A percentile compares a stretch with the other conserved stretches of the same genome.
Conservation (phyloP, 2,888 invertebrate species). For the Tortricodes alternella region DNA sequence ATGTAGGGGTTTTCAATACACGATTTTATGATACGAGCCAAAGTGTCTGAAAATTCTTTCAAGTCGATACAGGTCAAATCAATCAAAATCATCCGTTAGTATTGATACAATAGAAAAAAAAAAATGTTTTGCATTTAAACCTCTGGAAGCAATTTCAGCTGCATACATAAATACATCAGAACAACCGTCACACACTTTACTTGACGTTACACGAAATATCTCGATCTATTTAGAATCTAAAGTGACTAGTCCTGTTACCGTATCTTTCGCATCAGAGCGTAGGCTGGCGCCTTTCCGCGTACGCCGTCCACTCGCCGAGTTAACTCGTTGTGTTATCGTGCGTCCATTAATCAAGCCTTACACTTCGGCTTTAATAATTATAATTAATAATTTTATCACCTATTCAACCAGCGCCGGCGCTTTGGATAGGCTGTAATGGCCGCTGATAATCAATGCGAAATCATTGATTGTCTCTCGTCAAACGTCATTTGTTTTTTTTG, state of each 20-base stretch:
- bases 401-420: constrained; percentile 25
- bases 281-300: constrained; percentile 11
- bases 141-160: no score
- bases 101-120: no score
- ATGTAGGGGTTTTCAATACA: no score
- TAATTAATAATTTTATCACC: constrained; percentile 34
- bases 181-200: no score
- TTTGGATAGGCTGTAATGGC: constrained; percentile 5
- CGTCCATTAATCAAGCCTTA: constrained; percentile 29
- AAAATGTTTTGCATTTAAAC: no score
- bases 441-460: constrained; percentile 23
- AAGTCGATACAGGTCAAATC: no score
- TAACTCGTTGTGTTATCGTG: constrained; percentile 22
- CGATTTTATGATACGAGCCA: no score
- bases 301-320: constrained; percentile 7
- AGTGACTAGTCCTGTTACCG: constrained; percentile 9
- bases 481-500: constrained; percentile 7
- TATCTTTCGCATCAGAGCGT: constrained; percentile 9
- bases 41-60: no score
- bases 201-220: neutral
- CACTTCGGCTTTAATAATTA: constrained; percentile 29
- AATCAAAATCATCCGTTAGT: no score
- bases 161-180: no score
- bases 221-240: constrained; percentile 3
- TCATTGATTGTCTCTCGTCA: constrained; percentile 12